Base-by-base conservation (phyloP, 2,797 vertebrate species). In the Otolemur crassicaudatus region DNA sequence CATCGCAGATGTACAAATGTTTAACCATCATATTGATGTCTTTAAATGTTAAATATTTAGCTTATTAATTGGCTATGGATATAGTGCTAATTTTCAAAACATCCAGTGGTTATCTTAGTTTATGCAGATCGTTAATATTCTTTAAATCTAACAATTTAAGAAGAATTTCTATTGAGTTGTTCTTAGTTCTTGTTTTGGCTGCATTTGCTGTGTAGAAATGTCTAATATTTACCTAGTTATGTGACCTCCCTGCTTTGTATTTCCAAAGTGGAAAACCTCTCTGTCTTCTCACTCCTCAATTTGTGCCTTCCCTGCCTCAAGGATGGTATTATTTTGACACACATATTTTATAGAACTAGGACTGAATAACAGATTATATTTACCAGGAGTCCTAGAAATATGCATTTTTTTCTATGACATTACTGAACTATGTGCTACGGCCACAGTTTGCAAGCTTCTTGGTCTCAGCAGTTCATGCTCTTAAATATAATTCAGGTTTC, bases 41-140 rank as follows among this genome's bases (percentile, higher is more conserved):
- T 75, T 77, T 86, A 76, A 77, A 65, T 83, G 4, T 76, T 91
- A 79, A 87, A 60, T 56, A 79, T 87, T 72, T 92, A 77, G 13
- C 40, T 77, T 82, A 65, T 49, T 90, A 81, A 63, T 70, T 85
- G 25, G 0, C 8, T 91, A 37, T 83, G 27, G 14, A 16, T 16
- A 31, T 6, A 77, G 19, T 25, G 46, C 12, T 17, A 65, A 0
- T 84, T 85, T 72, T 91, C 25, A 91, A 82, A 75, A 37, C 13
- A 67, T 73, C 7, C 61, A 5, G 46, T 82, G 10, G 61, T 94
- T 81, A 72, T 53, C 22, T 76, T 20, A 43, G 0, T 40, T 85
- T 85, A 4, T 29, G 70, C 58, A 31, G 3, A 65, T 0, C 7
- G 25, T 46, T 80, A 49, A 29, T 58, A n/a, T 22, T 73, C 1